phyloP scores from a whole-genome alignment of 2,797 vertebrate genomes.

The Ctenopoma multispine region DNA sequence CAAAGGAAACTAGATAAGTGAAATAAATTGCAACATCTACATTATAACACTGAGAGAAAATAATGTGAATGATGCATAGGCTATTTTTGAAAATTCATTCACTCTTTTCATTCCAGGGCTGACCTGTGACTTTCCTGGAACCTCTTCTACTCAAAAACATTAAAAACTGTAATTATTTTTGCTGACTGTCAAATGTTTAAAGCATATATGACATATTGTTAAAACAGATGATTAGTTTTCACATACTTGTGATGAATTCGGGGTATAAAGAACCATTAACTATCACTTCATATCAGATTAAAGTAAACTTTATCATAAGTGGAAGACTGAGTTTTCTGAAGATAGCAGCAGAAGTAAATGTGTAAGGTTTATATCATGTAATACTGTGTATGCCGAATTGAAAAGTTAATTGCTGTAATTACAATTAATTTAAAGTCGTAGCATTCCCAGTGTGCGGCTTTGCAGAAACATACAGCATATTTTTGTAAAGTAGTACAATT shows the following conservation, averaged over 20 bases:
- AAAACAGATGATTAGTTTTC: rapidly evolving
- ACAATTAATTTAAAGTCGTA: not conserved
- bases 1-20: not conserved
- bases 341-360: not conserved
- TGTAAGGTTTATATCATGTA: not conserved
- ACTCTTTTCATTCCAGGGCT: not conserved
- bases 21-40: not conserved
- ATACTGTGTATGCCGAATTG: conserved; percentile 1
- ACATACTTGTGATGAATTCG: not conserved
- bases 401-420: not conserved
- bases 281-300: not conserved
- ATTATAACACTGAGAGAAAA: not conserved
- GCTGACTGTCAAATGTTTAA: not conserved
- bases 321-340: not conserved
- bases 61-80: not conserved
- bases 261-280: not conserved
- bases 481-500: not conserved
- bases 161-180: not conserved
- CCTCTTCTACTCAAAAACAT: not conserved
- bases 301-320: not conserved
- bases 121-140: not conserved
- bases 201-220: not conserved
- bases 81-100: not conserved
- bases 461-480: not conserved
- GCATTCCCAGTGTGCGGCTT: rapidly evolving